Evolutionary conservation across 2,888 invertebrate genomes (phyloP).

Genomic region (Athripsodes cinereus): DNA sequence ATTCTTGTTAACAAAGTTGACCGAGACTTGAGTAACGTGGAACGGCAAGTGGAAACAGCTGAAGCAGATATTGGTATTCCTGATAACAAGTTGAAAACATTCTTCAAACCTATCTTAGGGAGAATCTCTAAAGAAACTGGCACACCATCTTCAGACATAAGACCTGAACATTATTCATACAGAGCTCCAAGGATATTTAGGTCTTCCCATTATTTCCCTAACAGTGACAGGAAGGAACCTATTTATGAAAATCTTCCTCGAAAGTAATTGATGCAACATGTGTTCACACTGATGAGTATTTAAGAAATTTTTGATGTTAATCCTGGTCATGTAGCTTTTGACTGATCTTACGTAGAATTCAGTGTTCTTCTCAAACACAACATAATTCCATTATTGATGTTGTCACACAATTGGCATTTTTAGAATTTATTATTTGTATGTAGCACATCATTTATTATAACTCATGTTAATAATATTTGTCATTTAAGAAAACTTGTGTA

Average conservation of each 20-base stretch:
- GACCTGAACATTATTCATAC: constrained; percentile 34
- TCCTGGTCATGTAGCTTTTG: no score
- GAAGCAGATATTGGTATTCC: constrained; percentile 54
- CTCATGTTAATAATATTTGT: no score
- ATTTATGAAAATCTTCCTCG: neutral
- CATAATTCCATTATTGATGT: no score
- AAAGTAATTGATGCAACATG: neutral
- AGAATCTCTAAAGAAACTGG: constrained; percentile 30
- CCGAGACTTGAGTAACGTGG: constrained; percentile 46
- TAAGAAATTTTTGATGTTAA: no score
- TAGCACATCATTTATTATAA: no score
- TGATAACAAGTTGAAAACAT: constrained; percentile 53
- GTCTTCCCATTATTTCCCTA: constrained; percentile 35
- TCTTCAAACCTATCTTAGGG: constrained; percentile 55
- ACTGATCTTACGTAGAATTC: no score
- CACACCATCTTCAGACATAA: constrained; percentile 27
- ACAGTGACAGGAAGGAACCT: neutral
- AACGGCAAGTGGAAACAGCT: constrained; percentile 54
- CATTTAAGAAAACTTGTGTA: no score
- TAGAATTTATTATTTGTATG: no score
- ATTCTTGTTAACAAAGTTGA: constrained; percentile 50
- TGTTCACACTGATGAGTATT: no score
- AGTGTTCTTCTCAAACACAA: no score
- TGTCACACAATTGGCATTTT: no score
- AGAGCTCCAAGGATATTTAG: constrained; percentile 35